Evolutionary conservation across 2,797 vertebrate genomes (phyloP), one percentile per base, ranked within the genome.

Genomic region (Tokudaia muenninki): DNA sequence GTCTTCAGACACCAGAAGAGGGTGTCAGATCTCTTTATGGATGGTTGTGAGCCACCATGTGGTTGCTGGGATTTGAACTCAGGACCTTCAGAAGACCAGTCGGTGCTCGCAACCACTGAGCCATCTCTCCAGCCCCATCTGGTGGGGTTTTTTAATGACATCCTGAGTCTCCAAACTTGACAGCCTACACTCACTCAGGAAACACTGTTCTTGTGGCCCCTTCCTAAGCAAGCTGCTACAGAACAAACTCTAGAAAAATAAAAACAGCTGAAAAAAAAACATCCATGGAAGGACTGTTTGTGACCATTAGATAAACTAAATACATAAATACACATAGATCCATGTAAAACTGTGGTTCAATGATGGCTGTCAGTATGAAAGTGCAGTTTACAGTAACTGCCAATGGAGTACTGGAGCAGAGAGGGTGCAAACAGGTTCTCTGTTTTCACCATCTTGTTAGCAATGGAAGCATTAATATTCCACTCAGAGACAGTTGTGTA

Each of bases 201-300:
- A 96, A 88, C 70, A 91, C 13, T 79, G 83, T 19, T 83, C 52
- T 72, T 50, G 1, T 90, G 87, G 93, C 22, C n/a, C 29, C n/a
- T 97, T 87, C n/a, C 50, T 90, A 87, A 86, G 47, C 59, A 83
- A 87, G 75, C 41, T 81, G 72, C 59, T 70, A 55, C 70, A 86
- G 55, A 96, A 96, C 31, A 87, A 90, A 94, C 61, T 90, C 94
- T 31, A 70, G 57, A 79, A 94, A 83, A 91, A 93, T 34, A 87
- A 94, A 96, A 93, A 80, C 63, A 77, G 89, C 17, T 55, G 94
- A 84, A 70, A 93, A 6, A 6, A 93, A 94, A 74, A 83, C 50
- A 80, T 22, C 79, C 16, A 83, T n/a, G 14, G 80, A 81, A 67
- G 37, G 52, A 80, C 61, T 34, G 16, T 59, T 52, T 86, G 52